These are phyloP conservation scores for Ctena decussata DNA, from an alignment of 2,888 invertebrate species.

Conservation along the genomic window DNA sequence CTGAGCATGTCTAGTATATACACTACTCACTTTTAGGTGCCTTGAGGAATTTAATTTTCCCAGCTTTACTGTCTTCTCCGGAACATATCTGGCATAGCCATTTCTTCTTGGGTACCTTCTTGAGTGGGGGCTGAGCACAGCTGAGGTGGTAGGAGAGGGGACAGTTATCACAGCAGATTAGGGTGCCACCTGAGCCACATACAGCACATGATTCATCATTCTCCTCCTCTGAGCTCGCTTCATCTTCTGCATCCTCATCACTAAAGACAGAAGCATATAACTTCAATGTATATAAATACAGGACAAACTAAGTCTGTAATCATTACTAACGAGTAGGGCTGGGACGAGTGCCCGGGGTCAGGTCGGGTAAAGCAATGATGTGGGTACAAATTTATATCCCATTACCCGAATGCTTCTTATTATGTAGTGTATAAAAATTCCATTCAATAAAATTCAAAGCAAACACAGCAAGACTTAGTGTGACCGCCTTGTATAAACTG, in stretches of 20 bases:
- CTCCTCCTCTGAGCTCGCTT: conserved; percentile 70
- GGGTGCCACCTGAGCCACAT: conserved; percentile 76
- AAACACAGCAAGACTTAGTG: too few species aligned
- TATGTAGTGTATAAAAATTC: too few species aligned
- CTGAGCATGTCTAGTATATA: too few species aligned
- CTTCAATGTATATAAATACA: too few species aligned
- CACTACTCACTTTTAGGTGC: background rate
- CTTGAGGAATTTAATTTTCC: conserved; percentile 73
- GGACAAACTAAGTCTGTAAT: too few species aligned
- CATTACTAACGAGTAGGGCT: too few species aligned
- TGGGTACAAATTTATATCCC: too few species aligned
- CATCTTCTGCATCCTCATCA: conserved; percentile 66
- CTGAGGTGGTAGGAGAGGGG: conserved; percentile 79
- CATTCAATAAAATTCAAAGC: too few species aligned
- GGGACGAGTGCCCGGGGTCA: too few species aligned
- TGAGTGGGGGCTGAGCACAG: conserved; percentile 79
- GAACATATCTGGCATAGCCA: conserved; percentile 82
- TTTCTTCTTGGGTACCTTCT: conserved; percentile 80
- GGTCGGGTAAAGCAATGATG: too few species aligned
- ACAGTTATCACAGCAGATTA: conserved; percentile 81
- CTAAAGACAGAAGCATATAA: conserved; percentile 17
- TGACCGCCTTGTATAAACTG: too few species aligned
- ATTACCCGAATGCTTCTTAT: too few species aligned
- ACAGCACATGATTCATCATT: conserved; percentile 76
- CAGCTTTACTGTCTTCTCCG: conserved; percentile 70